Evolutionary conservation across 2,797 vertebrate species (phyloP).

Genomic region (Diplodus sargus): DNA sequence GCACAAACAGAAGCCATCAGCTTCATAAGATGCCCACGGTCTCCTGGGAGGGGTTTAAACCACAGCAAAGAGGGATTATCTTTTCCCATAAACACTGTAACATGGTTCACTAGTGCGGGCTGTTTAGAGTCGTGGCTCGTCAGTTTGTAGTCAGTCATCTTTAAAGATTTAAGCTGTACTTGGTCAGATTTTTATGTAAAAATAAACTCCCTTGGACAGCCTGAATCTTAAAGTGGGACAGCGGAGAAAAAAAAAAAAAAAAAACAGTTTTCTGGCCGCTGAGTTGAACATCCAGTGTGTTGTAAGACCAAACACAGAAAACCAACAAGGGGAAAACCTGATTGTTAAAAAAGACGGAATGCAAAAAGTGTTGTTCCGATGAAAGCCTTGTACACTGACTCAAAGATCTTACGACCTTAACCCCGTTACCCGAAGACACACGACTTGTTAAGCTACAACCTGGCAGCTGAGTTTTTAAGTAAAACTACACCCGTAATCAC

Average conservation of each 20-base stretch:
- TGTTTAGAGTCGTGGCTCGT: constrained; percentile 31
- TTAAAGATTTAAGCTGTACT: constrained; percentile 60
- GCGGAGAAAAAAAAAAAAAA: no score
- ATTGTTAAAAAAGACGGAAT: neutral
- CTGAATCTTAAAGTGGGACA: constrained; percentile 40
- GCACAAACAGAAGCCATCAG: constrained; percentile 59
- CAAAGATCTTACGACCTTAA: neutral
- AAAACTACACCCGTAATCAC: neutral
- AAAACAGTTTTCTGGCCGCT: neutral
- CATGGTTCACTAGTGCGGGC: constrained; percentile 47
- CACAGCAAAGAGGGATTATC: constrained; percentile 57
- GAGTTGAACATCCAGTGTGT: neutral
- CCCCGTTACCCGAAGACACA: neutral
- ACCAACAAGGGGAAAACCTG: neutral
- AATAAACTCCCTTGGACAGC: constrained; percentile 58
- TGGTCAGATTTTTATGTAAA: constrained; percentile 58
- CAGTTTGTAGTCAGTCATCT: constrained; percentile 57
- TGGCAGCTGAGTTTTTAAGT: neutral
- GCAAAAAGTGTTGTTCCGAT: neutral
- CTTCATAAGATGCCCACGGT: constrained; percentile 53
- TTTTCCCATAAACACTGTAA: constrained; percentile 56
- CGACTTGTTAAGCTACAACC: neutral
- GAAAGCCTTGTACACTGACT: neutral
- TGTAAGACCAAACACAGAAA: constrained; percentile 16
- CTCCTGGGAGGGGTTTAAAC: constrained; percentile 63